Evolutionary conservation across 2,113 vertebrate species (phyloP), one percentile per base, ranked within the genome.

Genomic region (Anguilla japonica): DNA sequence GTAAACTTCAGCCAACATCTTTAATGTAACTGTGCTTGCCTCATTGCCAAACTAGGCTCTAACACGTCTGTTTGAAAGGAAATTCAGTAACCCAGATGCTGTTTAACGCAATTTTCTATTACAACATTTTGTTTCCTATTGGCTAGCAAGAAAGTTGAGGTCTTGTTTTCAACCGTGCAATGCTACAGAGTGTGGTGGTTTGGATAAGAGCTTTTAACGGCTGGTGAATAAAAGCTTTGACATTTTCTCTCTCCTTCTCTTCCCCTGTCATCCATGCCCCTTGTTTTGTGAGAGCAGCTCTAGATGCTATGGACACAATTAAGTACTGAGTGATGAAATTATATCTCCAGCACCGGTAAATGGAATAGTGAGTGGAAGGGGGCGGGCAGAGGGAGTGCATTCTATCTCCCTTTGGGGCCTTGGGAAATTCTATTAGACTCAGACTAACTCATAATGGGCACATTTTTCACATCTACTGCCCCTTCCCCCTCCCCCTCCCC

Each of bases 201-300:
- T 89, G 90, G 89, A 92, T 90, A 89, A 89, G 92, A 94, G 82
- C 92, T 93, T 94, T 94, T 93, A 92, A 93, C 93, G 92, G 91
- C 89, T 86, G 75, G 91, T 93, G 92, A 92, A 93, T 93, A 94
- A 95, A 94, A 95, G 94, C 94, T 91, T 92, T 94, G 93, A 94
- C 94, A 94, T 94, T 92, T 89, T 90, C 90, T 89, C 78, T 57
- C 50, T 85, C 90, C 93, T 8, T 46, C 75, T 89, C 91, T 41
- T 88, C 80, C 83, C 84, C 53, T 88, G 88, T 90, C 89, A 43
- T 81, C 86, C 84, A 41, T 87, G 18, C 84, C 81, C 56, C 56
- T 9, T 85, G 85, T 91, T 90, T 89, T 90, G 85, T 78, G 87
- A 87, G 87, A 88, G 86, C 89, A 88, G 46, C 88, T 63, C 80